phyloP scores from a whole-genome alignment of 2,113 vertebrate genomes.

The Platysteira castanea region DNA sequence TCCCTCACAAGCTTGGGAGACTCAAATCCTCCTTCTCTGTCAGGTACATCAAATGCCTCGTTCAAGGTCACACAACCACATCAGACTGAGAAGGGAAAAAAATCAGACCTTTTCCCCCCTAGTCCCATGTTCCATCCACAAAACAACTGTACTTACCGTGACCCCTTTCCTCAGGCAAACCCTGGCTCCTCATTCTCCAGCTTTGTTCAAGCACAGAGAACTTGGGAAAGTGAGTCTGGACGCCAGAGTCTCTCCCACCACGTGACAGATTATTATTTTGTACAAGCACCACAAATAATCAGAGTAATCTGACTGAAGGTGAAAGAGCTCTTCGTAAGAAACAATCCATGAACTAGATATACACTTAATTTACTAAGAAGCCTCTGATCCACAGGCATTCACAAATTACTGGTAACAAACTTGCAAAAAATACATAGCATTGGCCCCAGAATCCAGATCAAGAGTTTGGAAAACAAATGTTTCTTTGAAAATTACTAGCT shows the following conservation, averaged over 20 bases:
- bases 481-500: constrained; percentile 50
- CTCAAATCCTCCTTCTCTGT: neutral
- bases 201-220: neutral
- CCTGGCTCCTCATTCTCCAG: neutral
- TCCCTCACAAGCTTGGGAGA: neutral
- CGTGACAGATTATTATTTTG: neutral
- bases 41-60: neutral
- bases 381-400: constrained; percentile 56
- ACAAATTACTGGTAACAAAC: constrained; percentile 49
- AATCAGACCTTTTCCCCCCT: neutral
- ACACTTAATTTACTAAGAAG: constrained; percentile 52
- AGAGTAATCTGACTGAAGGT: constrained; percentile 37
- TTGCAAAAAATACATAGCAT: constrained; percentile 34
- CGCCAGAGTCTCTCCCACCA: neutral
- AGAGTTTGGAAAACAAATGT: constrained; percentile 11
- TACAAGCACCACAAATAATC: constrained; percentile 50
- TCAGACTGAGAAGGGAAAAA: neutral
- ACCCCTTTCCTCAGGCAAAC: neutral
- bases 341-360: neutral
- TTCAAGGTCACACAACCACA: neutral
- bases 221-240: neutral
- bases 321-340: constrained; percentile 38
- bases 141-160: neutral
- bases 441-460: constrained; percentile 25
- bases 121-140: neutral